phyloP scores from a whole-genome alignment of 2,113 vertebrate species.

The Tylochromis polylepis region DNA sequence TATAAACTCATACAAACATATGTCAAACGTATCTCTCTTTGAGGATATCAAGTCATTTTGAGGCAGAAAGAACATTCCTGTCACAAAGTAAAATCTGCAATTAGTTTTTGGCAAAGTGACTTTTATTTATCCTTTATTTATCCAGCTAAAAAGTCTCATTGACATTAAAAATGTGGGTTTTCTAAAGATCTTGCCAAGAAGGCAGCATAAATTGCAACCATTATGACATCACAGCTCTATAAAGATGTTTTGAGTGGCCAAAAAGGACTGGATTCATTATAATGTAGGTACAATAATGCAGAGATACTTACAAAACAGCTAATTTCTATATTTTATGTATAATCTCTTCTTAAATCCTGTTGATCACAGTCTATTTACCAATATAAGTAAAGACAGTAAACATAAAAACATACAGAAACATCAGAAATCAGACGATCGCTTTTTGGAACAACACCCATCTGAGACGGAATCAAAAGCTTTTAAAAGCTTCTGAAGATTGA shows the following conservation, averaged over 20 bases:
- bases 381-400: background rate
- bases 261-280: background rate
- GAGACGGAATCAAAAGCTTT: background rate
- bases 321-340: background rate
- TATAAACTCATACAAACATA: background rate
- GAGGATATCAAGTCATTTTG: background rate
- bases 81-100: background rate
- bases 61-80: background rate
- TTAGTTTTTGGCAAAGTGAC: rapidly evolving
- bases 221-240: background rate
- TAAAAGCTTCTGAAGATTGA: background rate
- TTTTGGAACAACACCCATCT: background rate
- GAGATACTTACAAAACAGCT: background rate
- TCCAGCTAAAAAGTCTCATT: rapidly evolving
- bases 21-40: background rate
- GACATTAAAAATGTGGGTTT: background rate
- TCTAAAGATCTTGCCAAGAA: background rate
- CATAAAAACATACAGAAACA: background rate
- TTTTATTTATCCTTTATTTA: background rate
- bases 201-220: background rate
- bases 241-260: background rate
- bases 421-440: background rate
- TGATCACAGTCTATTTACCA: background rate
- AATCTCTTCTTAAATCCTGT: background rate
- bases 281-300: background rate